phyloP scores from a whole-genome alignment of 2,888 invertebrate genomes.

The Tetranychus piercei region DNA sequence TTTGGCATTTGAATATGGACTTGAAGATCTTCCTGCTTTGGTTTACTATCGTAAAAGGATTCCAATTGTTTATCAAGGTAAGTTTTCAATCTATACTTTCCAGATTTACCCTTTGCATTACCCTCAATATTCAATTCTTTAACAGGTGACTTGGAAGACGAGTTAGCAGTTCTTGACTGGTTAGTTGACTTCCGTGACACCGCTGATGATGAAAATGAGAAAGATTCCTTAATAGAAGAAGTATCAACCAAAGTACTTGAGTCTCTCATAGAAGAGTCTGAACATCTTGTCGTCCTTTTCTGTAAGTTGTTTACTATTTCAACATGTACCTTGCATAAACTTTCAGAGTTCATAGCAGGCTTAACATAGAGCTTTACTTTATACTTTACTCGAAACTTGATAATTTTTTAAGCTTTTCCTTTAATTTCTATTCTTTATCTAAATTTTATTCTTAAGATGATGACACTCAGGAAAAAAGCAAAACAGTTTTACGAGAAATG shows the following conservation, averaged over 20 bases:
- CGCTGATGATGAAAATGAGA: constrained; percentile 45
- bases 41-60: constrained; percentile 85
- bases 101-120: too few species aligned
- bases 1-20: constrained; percentile 75
- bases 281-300: constrained; percentile 75
- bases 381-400: too few species aligned
- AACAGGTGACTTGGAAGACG: constrained; percentile 62
- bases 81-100: background rate
- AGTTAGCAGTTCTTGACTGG: constrained; percentile 84
- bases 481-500: constrained; percentile 62
- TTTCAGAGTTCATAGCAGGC: too few species aligned
- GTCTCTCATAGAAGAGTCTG: constrained; percentile 68
- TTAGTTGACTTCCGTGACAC: constrained; percentile 77
- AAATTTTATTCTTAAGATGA: constrained; percentile 44
- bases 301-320: constrained; percentile 44
- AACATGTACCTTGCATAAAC: constrained; percentile 7
- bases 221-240: constrained; percentile 59
- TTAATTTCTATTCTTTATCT: background rate
- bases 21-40: constrained; percentile 65
- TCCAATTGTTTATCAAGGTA: constrained; percentile 83
- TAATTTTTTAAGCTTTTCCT: background rate
- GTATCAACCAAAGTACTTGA: constrained; percentile 73
- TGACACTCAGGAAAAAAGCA: constrained; percentile 68
- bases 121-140: constrained; percentile 13
- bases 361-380: too few species aligned